Evolutionary conservation across 1,140 invertebrate genomes (phyloP).

Genomic region (Heliconius eleuchia): DNA sequence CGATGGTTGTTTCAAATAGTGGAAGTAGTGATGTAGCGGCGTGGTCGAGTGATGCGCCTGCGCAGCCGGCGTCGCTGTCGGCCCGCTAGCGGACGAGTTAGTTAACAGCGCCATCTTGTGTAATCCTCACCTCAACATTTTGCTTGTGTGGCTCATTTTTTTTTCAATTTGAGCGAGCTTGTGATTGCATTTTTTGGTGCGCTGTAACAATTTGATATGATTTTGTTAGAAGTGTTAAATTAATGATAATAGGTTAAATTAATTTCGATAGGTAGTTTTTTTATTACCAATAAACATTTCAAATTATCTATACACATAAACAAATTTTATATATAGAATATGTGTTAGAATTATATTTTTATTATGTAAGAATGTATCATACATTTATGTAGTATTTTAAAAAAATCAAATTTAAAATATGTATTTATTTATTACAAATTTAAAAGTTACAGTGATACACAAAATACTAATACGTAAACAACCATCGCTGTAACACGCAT

Average conservation of each 20-base stretch:
- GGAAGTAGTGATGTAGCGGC: constrained; percentile 78
- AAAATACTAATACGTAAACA: constrained; percentile 1
- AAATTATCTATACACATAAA: too few species aligned
- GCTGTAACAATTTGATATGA: constrained; percentile 44
- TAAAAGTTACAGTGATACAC: neutral
- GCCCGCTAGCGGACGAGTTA: constrained; percentile 63
- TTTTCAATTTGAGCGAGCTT: neutral
- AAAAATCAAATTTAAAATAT: neutral
- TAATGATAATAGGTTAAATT: too few species aligned
- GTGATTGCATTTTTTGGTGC: constrained; percentile 39
- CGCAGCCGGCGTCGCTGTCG: constrained; percentile 57
- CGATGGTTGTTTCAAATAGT: constrained; percentile 75
- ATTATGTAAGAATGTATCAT: too few species aligned
- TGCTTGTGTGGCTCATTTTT: constrained; percentile 53
- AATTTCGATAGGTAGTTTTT: too few species aligned
- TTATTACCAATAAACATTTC: too few species aligned
- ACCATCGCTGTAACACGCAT: neutral
- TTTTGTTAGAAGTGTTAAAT: constrained; percentile 5
- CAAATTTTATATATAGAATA: too few species aligned
- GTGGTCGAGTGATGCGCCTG: constrained; percentile 72
- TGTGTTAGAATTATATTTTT: too few species aligned
- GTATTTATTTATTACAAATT: neutral
- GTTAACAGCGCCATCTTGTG: constrained; percentile 70
- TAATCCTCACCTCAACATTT: constrained; percentile 58
- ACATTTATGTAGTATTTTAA: neutral